These are phyloP conservation scores for Hirtodrosophila confusa DNA, from an alignment of 2,888 invertebrate species.

Conservation along the genomic window DNA sequence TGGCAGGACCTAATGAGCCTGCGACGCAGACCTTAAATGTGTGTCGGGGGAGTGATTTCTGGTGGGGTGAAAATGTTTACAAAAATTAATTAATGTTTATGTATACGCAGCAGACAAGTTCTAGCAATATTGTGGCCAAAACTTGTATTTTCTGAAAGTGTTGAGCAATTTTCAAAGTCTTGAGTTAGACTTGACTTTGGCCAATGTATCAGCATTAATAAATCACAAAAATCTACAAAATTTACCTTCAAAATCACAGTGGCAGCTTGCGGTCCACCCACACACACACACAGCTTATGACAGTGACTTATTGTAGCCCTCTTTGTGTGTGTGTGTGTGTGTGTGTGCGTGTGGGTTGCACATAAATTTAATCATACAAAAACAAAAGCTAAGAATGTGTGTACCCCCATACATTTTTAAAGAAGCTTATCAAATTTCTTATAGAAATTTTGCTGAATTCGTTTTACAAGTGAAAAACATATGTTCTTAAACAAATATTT, in stretches of 20 bases:
- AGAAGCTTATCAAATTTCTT: not conserved
- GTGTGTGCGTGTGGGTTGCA: conserved; percentile 5
- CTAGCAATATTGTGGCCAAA: not conserved
- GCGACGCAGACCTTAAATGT: conserved; percentile 21
- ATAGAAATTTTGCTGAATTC: too few relatives aligned
- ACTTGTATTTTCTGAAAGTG: conserved; percentile 25
- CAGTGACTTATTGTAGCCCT: conserved; percentile 68
- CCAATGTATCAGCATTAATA: conserved; percentile 51
- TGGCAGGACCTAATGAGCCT: conserved; percentile 58
- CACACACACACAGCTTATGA: conserved; percentile 44
- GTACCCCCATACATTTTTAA: conserved; percentile 5
- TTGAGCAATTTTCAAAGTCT: conserved; percentile 33
- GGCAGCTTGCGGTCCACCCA: conserved; percentile 35
- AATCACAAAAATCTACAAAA: conserved; percentile 64
- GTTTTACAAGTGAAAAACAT: too few relatives aligned
- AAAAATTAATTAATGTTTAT: conserved; percentile 48
- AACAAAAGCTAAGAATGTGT: conserved; percentile 35
- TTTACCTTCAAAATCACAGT: conserved; percentile 58
- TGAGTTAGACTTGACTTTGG: conserved; percentile 13
- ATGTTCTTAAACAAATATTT: too few relatives aligned
- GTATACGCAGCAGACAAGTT: conserved; percentile 3
- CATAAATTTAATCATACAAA: conserved; percentile 65
- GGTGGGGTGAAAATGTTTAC: conserved; percentile 5
- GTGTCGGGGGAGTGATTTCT: conserved; percentile 37
- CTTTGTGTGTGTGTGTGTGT: conserved; percentile 15